Percentiles rank a stretch among this genome's conserved stretches.
phyloP scores from a whole-genome alignment of 2,113 vertebrate species.

The Mionectes macconnelli region DNA sequence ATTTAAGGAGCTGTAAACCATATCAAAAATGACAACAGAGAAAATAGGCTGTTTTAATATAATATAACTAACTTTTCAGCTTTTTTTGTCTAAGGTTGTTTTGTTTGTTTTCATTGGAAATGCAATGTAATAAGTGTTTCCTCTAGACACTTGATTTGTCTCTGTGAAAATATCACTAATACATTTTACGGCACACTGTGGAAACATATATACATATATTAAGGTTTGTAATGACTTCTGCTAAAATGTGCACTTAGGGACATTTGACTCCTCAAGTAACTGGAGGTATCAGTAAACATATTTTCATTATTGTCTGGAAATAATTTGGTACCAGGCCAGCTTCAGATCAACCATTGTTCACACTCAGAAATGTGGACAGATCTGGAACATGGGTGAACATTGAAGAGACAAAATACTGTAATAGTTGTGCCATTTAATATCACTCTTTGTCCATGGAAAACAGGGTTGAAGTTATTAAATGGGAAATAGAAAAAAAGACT shows the following conservation, averaged over 20 bases:
- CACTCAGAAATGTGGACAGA: neutral
- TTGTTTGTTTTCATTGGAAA: neutral
- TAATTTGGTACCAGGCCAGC: neutral
- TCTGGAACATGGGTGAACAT: neutral
- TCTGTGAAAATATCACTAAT: neutral
- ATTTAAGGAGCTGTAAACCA: neutral
- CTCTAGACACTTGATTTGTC: neutral
- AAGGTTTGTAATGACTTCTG: neutral
- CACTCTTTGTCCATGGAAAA: neutral
- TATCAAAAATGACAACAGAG: neutral
- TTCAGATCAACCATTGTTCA: neutral
- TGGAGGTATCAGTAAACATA: neutral
- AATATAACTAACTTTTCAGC: neutral
- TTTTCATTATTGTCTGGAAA: neutral
- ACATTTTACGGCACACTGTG: rapidly evolving
- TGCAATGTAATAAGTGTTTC: neutral
- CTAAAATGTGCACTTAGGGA: neutral
- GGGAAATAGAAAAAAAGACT: neutral
- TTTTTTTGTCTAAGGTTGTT: neutral
- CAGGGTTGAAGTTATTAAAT: neutral
- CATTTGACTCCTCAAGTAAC: neutral
- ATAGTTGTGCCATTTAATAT: neutral
- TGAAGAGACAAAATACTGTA: neutral
- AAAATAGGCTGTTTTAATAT: neutral
- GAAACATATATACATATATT: neutral